These are phyloP conservation scores for Trididemnum miniatum DNA, from an alignment of 23 tunicate species.

Conservation along the genomic window DNA sequence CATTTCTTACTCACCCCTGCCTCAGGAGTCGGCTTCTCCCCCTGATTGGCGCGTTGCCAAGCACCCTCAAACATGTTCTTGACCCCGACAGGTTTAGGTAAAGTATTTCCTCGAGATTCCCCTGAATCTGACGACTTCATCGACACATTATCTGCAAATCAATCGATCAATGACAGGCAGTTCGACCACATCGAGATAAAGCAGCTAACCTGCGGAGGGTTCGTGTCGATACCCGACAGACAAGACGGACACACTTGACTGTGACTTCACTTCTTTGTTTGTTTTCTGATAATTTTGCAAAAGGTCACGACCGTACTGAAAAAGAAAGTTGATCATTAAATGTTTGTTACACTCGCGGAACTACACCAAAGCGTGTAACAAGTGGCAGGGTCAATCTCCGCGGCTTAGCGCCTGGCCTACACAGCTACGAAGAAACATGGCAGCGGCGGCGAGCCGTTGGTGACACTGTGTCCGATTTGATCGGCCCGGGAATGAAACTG, in stretches of 20 bases:
- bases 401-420: no score
- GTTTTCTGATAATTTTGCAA: conserved; percentile 78
- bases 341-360: no score
- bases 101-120: conserved; percentile 34
- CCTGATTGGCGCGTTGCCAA: conserved; percentile 91
- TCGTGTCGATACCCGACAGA: neutral
- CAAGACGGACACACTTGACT: conserved; percentile 20
- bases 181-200: neutral
- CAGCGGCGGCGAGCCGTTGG: no score
- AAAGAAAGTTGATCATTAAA: neutral
- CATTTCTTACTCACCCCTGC: no score
- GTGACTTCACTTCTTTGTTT: conserved; percentile 68
- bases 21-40: conserved; percentile 8
- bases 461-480: no score
- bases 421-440: no score
- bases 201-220: neutral
- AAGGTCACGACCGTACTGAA: conserved; percentile 70
- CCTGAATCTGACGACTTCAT: conserved; percentile 13
- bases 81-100: conserved; percentile 58
- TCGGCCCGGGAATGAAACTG: no score
- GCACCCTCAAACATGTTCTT: conserved; percentile 86
- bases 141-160: conserved; percentile 1
- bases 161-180: neutral
- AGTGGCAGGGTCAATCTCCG: no score
- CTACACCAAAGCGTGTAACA: no score